Conservation (phyloP, 2,888 invertebrate species). For the Mechanitis messenoides region DNA sequence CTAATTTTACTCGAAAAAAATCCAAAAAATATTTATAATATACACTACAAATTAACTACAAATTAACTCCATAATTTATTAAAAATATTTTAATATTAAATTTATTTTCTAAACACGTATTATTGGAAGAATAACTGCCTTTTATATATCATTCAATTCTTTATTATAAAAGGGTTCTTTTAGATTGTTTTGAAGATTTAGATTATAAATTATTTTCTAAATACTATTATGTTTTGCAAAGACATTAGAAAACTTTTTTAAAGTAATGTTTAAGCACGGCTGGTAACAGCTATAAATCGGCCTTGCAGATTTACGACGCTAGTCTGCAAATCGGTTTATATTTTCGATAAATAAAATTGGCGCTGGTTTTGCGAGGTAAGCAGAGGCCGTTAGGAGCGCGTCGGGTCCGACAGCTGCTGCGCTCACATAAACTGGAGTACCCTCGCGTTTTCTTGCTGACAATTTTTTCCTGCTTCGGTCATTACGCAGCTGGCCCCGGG, state of each 20-base stretch:
- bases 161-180: too few species aligned
- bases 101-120: too few species aligned
- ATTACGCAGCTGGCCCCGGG: slow-evolving; percentile 76
- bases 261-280: slow-evolving; percentile 68
- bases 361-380: slow-evolving; percentile 76
- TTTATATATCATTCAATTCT: too few species aligned
- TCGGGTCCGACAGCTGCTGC: slow-evolving; percentile 52
- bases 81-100: too few species aligned
- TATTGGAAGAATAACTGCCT: too few species aligned
- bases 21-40: too few species aligned
- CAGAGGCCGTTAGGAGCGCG: slow-evolving; percentile 74
- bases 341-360: slow-evolving; percentile 78
- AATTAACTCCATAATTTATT: too few species aligned
- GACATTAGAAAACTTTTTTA: slow-evolving; percentile 55
- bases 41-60: too few species aligned
- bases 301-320: slow-evolving; percentile 71
- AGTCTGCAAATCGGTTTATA: slow-evolving; percentile 76
- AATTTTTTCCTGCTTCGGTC: slow-evolving; percentile 76
- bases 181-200: not conserved
- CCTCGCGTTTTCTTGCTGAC: slow-evolving; percentile 77
- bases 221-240: slow-evolving; percentile 21
- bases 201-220: not conserved
- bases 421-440: slow-evolving; percentile 74
- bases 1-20: too few species aligned
- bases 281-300: slow-evolving; percentile 73